Base-by-base conservation (phyloP, 2,797 vertebrate species). In the Muscicapa comitata region DNA sequence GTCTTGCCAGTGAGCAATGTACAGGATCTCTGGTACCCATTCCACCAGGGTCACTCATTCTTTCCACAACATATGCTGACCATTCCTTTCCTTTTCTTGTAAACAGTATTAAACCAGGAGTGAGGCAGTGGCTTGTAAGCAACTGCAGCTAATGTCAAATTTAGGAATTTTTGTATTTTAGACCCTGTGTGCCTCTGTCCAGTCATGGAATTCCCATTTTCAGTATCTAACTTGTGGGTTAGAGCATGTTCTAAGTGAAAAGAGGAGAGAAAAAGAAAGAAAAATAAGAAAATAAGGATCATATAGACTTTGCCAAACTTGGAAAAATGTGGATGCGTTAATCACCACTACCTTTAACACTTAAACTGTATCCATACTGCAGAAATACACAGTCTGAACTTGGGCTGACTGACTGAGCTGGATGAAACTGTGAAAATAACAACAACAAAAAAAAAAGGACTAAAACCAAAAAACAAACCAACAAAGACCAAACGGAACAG, bases 1-100 rank as follows among this genome's bases (percentile, higher is more conserved):
- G 88, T 76, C 42, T 72, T 88, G 37, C 61, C 61, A 48, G 68
- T 74, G 65, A 86, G 74, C 81, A 70, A 20, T 61, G 50, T 85
- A 40, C 65, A 17, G 80, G 83, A 61, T 95, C 76, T 88, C 86
- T 72, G 76, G 78, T 95, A 92, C 68, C 89, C 72, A 23, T 94
- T 92, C 74, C 92, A 86, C 58, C 58, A 88, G 54, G 78, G 86
- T 89, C 94, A 72, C 57, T 93, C 92, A 87, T 93, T 87, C 78
- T 94, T 96, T 93, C 86, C 91, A 90, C 78, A 87, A 74, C 94
- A 88, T 95, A 80, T 91, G 88, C 35, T 97, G 90, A 91, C 91
- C 92, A 91, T 93, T 94, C 78, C 84, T 92, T 92, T 87, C 72
- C 65, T 94, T 92, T 74, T 85, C 78, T 89, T 93, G 72, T 93